Conservation (phyloP, 2,888 invertebrate genomes). For the Temnothorax ravouxi region DNA sequence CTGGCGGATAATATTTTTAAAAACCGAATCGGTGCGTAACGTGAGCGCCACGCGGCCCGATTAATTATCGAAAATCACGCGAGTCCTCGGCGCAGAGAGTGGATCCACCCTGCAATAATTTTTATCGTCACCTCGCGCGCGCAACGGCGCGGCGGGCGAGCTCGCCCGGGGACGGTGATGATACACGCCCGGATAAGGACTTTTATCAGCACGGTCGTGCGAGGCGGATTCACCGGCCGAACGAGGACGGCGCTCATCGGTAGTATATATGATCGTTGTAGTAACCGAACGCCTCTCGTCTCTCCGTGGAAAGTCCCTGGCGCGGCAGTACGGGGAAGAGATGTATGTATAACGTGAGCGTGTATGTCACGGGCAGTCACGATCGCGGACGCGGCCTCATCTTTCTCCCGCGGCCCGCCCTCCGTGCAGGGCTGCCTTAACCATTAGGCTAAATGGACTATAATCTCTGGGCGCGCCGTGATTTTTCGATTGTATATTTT, state of each 20-base stretch:
- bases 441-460: conserved; percentile 53
- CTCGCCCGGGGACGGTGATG: conserved; percentile 26
- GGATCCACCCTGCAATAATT: conserved; percentile 52
- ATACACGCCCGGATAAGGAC: conserved; percentile 51
- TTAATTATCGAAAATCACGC: conserved; percentile 56
- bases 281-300: conserved; percentile 72
- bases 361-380: conserved; percentile 82
- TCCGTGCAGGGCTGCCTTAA: conserved; percentile 50
- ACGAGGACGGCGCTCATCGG: conserved; percentile 70
- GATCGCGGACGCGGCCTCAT: conserved; percentile 78
- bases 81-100: conserved; percentile 7
- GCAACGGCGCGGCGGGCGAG: conserved; percentile 23
- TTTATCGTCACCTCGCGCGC: conserved; percentile 60
- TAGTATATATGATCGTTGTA: conserved; percentile 70
- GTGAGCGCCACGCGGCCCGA: not conserved
- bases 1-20: not conserved
- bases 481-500: conserved; percentile 45
- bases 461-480: conserved; percentile 50
- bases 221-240: conserved; percentile 48
- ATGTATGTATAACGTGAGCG: conserved; percentile 78
- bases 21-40: conserved; percentile 24
- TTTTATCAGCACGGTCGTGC: conserved; percentile 46
- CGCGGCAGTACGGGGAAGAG: conserved; percentile 62
- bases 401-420: conserved; percentile 68
- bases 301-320: conserved; percentile 65